These are phyloP conservation scores for Copsychus sechellarum DNA, from an alignment of 2,113 vertebrate genomes.

Conservation along the genomic window DNA sequence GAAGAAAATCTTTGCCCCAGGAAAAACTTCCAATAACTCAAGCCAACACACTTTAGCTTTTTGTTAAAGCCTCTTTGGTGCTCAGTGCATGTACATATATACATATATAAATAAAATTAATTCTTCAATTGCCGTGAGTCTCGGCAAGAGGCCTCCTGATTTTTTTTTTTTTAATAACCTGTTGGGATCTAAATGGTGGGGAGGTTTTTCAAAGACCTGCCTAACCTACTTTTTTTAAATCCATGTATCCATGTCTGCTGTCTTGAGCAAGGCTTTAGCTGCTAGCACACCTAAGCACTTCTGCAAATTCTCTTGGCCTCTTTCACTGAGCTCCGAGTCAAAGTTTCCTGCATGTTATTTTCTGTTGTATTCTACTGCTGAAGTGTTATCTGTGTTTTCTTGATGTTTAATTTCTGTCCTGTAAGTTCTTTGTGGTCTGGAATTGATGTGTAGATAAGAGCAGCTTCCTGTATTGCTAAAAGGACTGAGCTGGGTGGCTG, in stretches of 20 bases:
- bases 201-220: neutral
- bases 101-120: neutral
- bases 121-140: neutral
- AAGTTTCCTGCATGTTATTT: neutral
- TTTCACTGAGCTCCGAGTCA: neutral
- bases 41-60: neutral
- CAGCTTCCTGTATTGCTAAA: neutral
- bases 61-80: neutral
- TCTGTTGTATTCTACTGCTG: neutral
- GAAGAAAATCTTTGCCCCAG: neutral
- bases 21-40: neutral
- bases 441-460: neutral
- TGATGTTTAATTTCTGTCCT: neutral
- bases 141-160: neutral
- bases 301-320: neutral
- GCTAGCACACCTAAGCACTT: neutral
- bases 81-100: neutral
- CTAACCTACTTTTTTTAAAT: neutral
- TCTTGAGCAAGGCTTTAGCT: neutral
- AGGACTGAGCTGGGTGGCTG: neutral
- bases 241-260: neutral
- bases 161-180: neutral
- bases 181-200: neutral
- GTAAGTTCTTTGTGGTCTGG: neutral
- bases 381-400: neutral